These are phyloP conservation scores for Drosophila acutilabella DNA, from an alignment of 2,888 invertebrate genomes.

Conservation along the genomic window DNA sequence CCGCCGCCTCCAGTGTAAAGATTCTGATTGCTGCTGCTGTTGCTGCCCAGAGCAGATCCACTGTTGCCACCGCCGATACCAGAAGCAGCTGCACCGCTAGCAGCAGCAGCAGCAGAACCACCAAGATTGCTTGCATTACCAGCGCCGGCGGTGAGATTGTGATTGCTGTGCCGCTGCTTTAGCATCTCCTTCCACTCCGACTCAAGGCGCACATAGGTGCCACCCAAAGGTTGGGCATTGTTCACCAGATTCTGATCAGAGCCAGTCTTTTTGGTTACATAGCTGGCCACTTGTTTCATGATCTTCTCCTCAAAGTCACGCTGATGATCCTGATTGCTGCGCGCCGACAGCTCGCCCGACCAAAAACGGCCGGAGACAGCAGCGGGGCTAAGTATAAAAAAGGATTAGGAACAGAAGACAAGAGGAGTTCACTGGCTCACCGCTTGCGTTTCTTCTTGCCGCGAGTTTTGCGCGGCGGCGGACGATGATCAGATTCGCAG, in stretches of 20 bases:
- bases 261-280: constrained; percentile 83
- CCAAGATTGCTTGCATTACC: constrained; percentile 18
- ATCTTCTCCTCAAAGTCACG: constrained; percentile 93
- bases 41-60: constrained; percentile 14
- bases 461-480: constrained; percentile 62
- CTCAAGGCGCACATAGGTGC: constrained; percentile 91
- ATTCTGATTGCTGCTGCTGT: constrained; percentile 38
- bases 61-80: not conserved
- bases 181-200: constrained; percentile 90
- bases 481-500: constrained; percentile 83
- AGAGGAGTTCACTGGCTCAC: constrained; percentile 19
- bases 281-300: constrained; percentile 86
- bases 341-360: constrained; percentile 91
- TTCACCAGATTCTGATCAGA: constrained; percentile 74
- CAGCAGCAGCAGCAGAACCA: not conserved
- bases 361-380: constrained; percentile 88
- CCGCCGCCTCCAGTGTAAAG: constrained; percentile 18
- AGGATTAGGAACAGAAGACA: not conserved
- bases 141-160: constrained; percentile 34
- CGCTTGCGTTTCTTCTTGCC: constrained; percentile 69
- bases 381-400: constrained; percentile 48
- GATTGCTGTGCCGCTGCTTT: constrained; percentile 77
- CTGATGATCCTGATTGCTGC: constrained; percentile 95
- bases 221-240: constrained; percentile 86
- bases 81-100: not conserved